A percentile compares a stretch with the other conserved stretches of the same genome.
These are phyloP conservation scores for Eutrigla gurnardus DNA, from an alignment of 2,797 vertebrate genomes.

Conservation along the genomic window DNA sequence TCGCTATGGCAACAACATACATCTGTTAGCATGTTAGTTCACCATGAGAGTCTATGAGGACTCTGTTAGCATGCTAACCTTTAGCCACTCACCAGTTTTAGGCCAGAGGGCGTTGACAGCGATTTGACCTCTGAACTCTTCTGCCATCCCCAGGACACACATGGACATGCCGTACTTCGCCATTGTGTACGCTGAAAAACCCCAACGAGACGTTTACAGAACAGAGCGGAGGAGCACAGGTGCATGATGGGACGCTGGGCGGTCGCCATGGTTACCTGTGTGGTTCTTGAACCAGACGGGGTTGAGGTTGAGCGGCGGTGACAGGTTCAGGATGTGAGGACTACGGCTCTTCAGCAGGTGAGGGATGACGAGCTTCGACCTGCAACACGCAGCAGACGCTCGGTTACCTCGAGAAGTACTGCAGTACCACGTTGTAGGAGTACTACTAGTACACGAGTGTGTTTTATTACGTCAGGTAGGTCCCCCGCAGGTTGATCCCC, in stretches of 20 bases:
- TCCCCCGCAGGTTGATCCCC: slow-evolving; percentile 93
- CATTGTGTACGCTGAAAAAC: slow-evolving; percentile 91
- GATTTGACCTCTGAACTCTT: slow-evolving; percentile 95
- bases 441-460: neutral
- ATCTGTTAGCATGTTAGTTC: neutral
- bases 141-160: slow-evolving; percentile 97
- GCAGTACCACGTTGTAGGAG: too few relatives aligned
- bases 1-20: slow-evolving; percentile 64
- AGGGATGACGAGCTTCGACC: slow-evolving; percentile 95
- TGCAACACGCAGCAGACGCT: slow-evolving; percentile 55
- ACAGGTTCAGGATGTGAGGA: slow-evolving; percentile 95
- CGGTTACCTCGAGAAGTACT: neutral
- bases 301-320: slow-evolving; percentile 95
- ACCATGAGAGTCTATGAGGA: neutral
- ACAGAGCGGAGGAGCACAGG: neutral
- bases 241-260: neutral
- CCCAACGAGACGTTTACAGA: neutral
- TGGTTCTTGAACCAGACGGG: slow-evolving; percentile 98
- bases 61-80: neutral
- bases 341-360: slow-evolving; percentile 90
- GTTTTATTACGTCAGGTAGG: slow-evolving; percentile 90
- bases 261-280: slow-evolving; percentile 85
- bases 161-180: slow-evolving; percentile 99
- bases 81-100: slow-evolving; percentile 87
- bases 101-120: slow-evolving; percentile 98